These are phyloP conservation scores for Drosophila multiciliata DNA, from an alignment of 2,888 invertebrate genomes.

Conservation along the genomic window DNA sequence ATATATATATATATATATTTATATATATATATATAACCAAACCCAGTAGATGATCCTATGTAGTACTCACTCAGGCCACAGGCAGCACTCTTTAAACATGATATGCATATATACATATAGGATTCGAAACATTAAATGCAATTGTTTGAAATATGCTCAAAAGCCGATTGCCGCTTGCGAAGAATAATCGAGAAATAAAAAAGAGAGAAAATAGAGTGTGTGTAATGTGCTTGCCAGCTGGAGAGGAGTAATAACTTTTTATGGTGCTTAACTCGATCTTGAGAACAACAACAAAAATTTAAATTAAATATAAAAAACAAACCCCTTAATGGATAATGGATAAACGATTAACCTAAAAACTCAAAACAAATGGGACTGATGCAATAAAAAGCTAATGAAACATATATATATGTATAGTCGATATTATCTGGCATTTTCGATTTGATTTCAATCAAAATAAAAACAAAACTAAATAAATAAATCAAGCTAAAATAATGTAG, in stretches of 20 bases:
- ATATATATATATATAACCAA: not conserved
- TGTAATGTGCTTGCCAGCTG: slow-evolving; percentile 49
- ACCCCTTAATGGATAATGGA: slow-evolving; percentile 32
- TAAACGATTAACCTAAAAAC: slow-evolving; percentile 59
- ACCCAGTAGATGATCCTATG: slow-evolving; percentile 41
- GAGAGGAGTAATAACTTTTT: slow-evolving; percentile 47
- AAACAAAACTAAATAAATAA: slow-evolving; percentile 1
- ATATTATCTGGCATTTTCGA: slow-evolving; percentile 56
- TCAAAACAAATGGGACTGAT: slow-evolving; percentile 77
- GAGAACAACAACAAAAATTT: slow-evolving; percentile 36
- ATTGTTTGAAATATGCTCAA: slow-evolving; percentile 41
- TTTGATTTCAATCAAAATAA: slow-evolving; percentile 30
- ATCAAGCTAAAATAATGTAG: slow-evolving; percentile 36
- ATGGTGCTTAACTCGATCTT: slow-evolving; percentile 78
- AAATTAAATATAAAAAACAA: not conserved
- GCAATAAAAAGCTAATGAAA: slow-evolving; percentile 65
- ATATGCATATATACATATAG: slow-evolving; percentile 12
- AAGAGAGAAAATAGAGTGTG: slow-evolving; percentile 8
- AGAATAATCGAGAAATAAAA: slow-evolving; percentile 13
- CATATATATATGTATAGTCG: slow-evolving; percentile 38
- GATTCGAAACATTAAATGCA: slow-evolving; percentile 17
- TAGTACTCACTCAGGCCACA: slow-evolving; percentile 46
- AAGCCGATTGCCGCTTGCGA: slow-evolving; percentile 12
- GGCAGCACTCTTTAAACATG: slow-evolving; percentile 40
- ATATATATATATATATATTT: not conserved